phyloP scores from a whole-genome alignment of 2,797 vertebrate genomes.

The Orestias chungarensis region DNA sequence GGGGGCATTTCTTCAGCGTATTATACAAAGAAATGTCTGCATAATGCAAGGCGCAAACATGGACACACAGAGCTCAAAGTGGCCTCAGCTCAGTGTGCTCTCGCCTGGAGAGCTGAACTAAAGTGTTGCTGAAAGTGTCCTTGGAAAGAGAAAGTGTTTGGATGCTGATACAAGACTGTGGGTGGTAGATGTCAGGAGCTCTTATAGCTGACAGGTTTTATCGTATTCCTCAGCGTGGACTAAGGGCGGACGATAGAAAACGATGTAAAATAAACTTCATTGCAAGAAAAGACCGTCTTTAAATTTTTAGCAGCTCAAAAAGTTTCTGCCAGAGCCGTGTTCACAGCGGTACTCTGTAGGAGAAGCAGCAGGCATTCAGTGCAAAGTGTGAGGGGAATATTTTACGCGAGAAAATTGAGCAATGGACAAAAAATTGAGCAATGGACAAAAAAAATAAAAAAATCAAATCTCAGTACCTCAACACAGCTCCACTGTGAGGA shows the following conservation, averaged over 20 bases:
- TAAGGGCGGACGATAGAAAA: constrained; percentile 31
- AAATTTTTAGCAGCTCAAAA: constrained; percentile 16
- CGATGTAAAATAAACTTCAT: constrained; percentile 25
- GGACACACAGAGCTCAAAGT: constrained; percentile 44
- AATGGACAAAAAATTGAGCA: constrained; percentile 32
- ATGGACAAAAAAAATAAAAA: constrained; percentile 25
- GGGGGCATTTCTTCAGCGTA: constrained; percentile 76
- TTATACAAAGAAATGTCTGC: constrained; percentile 69
- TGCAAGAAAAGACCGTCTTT: constrained; percentile 17
- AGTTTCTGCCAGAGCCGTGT: constrained; percentile 23
- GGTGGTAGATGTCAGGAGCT: constrained; percentile 43
- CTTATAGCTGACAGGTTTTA: constrained; percentile 27
- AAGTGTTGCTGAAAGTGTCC: constrained; percentile 37
- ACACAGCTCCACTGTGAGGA: constrained; percentile 44
- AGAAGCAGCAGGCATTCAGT: constrained; percentile 37
- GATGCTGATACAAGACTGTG: constrained; percentile 33
- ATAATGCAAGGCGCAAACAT: constrained; percentile 64
- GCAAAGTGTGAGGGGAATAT: constrained; percentile 35
- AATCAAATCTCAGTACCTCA: constrained; percentile 54
- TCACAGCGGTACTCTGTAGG: constrained; percentile 21
- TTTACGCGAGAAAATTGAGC: constrained; percentile 21
- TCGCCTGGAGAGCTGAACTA: constrained; percentile 44
- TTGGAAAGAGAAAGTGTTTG: constrained; percentile 41
- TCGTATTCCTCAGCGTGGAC: constrained; percentile 35
- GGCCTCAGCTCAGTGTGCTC: constrained; percentile 47